Evolutionary conservation across 2,888 invertebrate genomes (phyloP), one percentile per base, ranked within the genome.

Genomic region (Lithophane ornitopus): DNA sequence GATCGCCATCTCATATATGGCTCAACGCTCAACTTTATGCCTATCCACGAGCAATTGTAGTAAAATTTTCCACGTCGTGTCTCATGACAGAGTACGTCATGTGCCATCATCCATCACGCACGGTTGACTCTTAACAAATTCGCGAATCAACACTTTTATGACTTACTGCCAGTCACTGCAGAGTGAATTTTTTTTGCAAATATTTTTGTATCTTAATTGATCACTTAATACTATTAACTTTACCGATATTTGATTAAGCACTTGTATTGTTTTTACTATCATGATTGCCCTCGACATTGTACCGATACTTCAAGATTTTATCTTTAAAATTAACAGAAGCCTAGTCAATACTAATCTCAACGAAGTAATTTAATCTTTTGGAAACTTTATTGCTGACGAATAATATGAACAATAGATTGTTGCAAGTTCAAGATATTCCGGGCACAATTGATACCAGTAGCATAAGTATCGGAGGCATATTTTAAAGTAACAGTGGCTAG

Each of bases 41-140:
- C 54, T 49, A 80, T 86, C 80, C 70, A 65, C 70, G 63, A 78
- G 66, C 65, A 66, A 12, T 69, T 62, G 78, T 75, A 71, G 90
- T 88, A 92, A 92, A 90, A 74, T 74, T 90, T 93, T 91, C 91
- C 91, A 89, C 76, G 78, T 85, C 79, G 81, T 87, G 85, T 87
- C 86, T 85, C 80, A 89, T 90, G 71, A 88, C 85, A 86, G 85
- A 77, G 70, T 74, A 86, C 85, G 82, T 88, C 89, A 89, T 80
- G 85, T 89, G 83, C 88, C 91, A 88, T 88, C 85, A 93, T 93
- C 91, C 89, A 93, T 93, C 93, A 93, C 87, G 88, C 86, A 77
- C 78, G 83, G 88, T 76, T 86, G 89, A 87, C 88, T 90, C 84
- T 87, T 86, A 87, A 89, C 89, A 90, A 91, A 91, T 91, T 90